These are phyloP conservation scores for Drosophila sechellia DNA, from an alignment of 1,140 invertebrate genomes.

Conservation along the genomic window DNA sequence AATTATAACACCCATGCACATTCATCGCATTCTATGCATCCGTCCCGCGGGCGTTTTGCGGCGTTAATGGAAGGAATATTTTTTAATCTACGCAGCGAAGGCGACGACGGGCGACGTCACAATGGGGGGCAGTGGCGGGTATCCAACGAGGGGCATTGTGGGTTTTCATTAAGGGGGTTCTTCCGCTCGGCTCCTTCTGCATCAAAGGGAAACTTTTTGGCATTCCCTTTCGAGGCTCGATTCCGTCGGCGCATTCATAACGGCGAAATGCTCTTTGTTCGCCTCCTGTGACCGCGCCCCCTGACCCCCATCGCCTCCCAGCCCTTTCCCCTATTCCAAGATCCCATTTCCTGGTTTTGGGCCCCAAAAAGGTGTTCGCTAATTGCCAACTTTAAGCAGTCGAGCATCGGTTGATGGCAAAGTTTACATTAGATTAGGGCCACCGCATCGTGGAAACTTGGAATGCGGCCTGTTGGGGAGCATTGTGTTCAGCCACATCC, in stretches of 20 bases:
- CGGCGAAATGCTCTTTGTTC: conserved; percentile 64
- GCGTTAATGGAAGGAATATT: conserved; percentile 54
- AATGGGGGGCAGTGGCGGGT: background rate
- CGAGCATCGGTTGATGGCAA: conserved; percentile 34
- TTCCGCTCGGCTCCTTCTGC: conserved; percentile 33
- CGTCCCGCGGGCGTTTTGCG: conserved; percentile 30
- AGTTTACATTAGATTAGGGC: conserved; percentile 70
- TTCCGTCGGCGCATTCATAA: conserved; percentile 66
- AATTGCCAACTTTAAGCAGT: conserved; percentile 77
- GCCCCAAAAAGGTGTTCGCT: conserved; percentile 66
- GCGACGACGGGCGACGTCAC: conserved; percentile 36
- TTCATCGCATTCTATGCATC: conserved; percentile 35
- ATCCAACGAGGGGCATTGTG: background rate
- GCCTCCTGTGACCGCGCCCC: too few species aligned
- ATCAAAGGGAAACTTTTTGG: conserved; percentile 74
- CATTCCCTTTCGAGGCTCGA: conserved; percentile 43
- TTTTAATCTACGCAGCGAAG: conserved; percentile 53
- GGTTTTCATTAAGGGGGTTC: conserved; percentile 27
- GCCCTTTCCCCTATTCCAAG: too few species aligned
- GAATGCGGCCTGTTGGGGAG: conserved; percentile 6
- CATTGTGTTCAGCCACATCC: background rate
- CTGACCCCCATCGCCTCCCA: background rate
- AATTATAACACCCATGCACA: conserved; percentile 33
- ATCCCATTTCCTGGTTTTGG: conserved; percentile 1
- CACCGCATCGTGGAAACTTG: conserved; percentile 16